These are phyloP conservation scores for Neopipo cinnamomea DNA, from an alignment of 2,113 vertebrate species.

Conservation along the genomic window DNA sequence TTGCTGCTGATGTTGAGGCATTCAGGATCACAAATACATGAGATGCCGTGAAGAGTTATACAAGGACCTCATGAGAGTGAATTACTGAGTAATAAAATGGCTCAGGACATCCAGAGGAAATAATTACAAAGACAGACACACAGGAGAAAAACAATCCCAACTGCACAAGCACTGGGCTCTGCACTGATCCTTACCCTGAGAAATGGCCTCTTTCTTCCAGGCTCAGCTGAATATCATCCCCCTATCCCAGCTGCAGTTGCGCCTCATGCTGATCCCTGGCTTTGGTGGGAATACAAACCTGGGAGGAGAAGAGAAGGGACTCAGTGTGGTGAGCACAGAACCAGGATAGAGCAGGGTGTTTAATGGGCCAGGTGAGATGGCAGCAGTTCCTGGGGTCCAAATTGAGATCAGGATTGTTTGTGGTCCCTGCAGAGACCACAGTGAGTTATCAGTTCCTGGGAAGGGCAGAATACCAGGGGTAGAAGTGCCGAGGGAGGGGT, in stretches of 20 bases:
- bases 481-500: neutral
- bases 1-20: neutral
- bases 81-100: neutral
- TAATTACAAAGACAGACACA: neutral
- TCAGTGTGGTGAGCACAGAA: neutral
- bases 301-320: neutral
- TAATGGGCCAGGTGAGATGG: neutral
- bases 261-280: neutral
- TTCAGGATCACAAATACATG: neutral
- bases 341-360: neutral
- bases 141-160: neutral
- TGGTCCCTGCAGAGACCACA: neutral
- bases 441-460: neutral
- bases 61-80: neutral
- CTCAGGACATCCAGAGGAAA: neutral
- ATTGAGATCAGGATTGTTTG: neutral
- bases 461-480: neutral
- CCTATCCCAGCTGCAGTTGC: neutral
- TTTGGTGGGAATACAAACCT: neutral
- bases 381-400: neutral
- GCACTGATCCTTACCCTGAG: neutral
- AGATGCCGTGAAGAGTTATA: neutral
- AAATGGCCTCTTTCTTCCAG: neutral
- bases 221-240: neutral
- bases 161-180: neutral